Percentiles rank a stretch among this genome's conserved stretches.
phyloP scores from a whole-genome alignment of 2,888 invertebrate species.

The Meteorus colon region DNA sequence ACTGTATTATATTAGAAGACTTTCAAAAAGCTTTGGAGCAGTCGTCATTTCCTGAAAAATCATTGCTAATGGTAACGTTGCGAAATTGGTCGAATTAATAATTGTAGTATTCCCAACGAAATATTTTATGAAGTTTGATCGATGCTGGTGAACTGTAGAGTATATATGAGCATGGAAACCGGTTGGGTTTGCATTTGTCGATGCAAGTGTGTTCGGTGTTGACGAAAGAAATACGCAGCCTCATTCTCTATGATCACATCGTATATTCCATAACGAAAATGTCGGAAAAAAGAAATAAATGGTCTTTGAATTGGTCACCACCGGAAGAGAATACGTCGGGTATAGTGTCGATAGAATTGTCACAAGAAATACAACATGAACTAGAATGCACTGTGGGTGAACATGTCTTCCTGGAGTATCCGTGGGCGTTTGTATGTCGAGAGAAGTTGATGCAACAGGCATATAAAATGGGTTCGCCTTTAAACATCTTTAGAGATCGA shows the following conservation, averaged over 20 bases:
- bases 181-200: conserved; percentile 7
- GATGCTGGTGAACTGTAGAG: conserved; percentile 6
- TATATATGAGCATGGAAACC: background rate
- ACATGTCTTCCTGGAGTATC: conserved; percentile 67
- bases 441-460: conserved; percentile 50
- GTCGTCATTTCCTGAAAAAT: too few relatives aligned
- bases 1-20: background rate
- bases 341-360: conserved; percentile 58
- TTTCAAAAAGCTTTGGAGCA: too few relatives aligned
- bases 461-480: conserved; percentile 50
- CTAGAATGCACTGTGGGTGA: conserved; percentile 63
- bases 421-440: conserved; percentile 64
- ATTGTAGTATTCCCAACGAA: background rate
- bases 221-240: background rate
- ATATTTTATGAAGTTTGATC: conserved; percentile 34
- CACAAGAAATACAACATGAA: conserved; percentile 56
- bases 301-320: conserved; percentile 58
- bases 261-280: conserved; percentile 44
- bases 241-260: background rate
- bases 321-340: conserved; percentile 61
- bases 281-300: conserved; percentile 53
- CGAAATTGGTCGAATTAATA: background rate
- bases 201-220: background rate
- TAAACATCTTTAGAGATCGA: conserved; percentile 52
- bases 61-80: too few relatives aligned